Evolutionary conservation across 2,113 vertebrate genomes (phyloP), one percentile per base, ranked within the genome.

Genomic region (Eulemur macaco): DNA sequence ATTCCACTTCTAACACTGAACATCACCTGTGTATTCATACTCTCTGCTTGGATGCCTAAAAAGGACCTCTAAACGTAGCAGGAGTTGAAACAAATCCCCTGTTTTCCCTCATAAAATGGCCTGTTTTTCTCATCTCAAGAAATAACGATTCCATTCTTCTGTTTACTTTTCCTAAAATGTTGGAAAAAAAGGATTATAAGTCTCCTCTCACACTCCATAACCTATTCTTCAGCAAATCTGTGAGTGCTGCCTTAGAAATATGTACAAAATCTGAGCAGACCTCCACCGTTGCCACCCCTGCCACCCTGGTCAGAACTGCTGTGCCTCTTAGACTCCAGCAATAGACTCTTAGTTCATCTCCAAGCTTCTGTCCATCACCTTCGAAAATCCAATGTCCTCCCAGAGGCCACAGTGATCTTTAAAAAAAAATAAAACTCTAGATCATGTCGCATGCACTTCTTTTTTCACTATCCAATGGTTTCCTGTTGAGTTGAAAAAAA

Each of bases 271-370:
- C 31, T 73, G 45, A 74, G 3, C 34, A 45, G 5, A 11, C 42
- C 0, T n/a, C n/a, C 37, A 3, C 39, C 31, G 13, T 27, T n/a
- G 8, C 2, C 17, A 5, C 15, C 6, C 3, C 56, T 76, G 77
- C 56, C 39, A 74, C 11, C 7, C 45, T 88, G 21, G 6, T 45
- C 14, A 47, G 66, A 58, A 76, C 13, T 37, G 25, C 69, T 27
- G 0, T 78, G n/a, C 42, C 27, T 71, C 0, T 93, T 66, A 74
- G 29, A 50, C 0, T 7, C 34, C 2, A 54, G 20, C n/a, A n/a
- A 10, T 34, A 37, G 37, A 31, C 8, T 90, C 56, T 42, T 50
- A 39, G 15, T 14, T 74, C 4, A 37, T 39, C 52, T 71, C 14
- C 37, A 29, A 37, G 45, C 21, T 86, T 89, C 37, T 64, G 20